Evolutionary conservation across 2,113 vertebrate genomes (phyloP).

Genomic region (Gobio gobio): DNA sequence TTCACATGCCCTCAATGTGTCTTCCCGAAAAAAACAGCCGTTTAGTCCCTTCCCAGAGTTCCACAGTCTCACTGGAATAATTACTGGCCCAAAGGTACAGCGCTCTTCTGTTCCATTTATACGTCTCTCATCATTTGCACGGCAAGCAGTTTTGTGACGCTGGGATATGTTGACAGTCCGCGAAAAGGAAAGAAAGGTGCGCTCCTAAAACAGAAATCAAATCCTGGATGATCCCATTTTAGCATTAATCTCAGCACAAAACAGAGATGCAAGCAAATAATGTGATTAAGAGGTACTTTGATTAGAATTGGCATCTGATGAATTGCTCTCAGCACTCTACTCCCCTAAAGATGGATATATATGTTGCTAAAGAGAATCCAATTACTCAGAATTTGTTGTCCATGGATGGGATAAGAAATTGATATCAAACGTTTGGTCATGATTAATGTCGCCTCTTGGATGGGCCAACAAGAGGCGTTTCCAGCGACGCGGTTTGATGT

Average conservation of each 20-base stretch:
- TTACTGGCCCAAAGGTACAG: conserved; percentile 35
- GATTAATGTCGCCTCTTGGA: not conserved
- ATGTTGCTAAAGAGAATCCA: conserved; percentile 48
- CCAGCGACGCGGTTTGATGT: not conserved
- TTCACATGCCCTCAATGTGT: conserved; percentile 21
- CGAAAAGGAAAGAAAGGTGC: conserved; percentile 40
- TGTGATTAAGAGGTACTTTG: conserved; percentile 60
- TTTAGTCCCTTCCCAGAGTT: conserved; percentile 4
- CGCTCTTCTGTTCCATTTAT: conserved; percentile 14
- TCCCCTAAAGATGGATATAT: conserved; percentile 49
- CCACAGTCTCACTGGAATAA: conserved; percentile 18
- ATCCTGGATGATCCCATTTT: conserved; percentile 61
- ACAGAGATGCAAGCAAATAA: conserved; percentile 57
- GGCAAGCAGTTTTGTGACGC: conserved; percentile 39
- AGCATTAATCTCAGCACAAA: conserved; percentile 58
- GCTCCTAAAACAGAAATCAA: conserved; percentile 53
- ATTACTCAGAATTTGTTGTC: conserved; percentile 47
- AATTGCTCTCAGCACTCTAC: conserved; percentile 51
- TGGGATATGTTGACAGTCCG: conserved; percentile 51
- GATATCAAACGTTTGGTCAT: conserved; percentile 14
- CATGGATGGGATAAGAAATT: conserved; percentile 30
- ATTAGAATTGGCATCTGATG: conserved; percentile 58
- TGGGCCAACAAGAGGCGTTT: conserved; percentile 20
- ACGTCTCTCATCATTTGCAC: conserved; percentile 40
- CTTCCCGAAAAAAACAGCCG: conserved; percentile 25